Percentiles rank a stretch among this genome's conserved stretches.
Conservation (phyloP, 2,113 vertebrate genomes). For the Helogale parvula region DNA sequence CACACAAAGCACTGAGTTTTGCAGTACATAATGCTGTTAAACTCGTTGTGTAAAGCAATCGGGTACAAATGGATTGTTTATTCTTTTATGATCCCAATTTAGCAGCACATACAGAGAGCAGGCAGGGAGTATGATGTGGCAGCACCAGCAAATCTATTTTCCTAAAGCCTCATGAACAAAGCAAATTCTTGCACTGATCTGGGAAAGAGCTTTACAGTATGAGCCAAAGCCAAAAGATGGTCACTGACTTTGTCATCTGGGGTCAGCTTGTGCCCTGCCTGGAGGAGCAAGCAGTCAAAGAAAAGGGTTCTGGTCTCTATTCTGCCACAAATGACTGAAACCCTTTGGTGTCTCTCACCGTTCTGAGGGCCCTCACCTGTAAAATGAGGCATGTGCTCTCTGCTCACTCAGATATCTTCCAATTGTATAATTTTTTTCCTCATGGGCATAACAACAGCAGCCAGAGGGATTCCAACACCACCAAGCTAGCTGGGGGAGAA, state of each 20-base stretch:
- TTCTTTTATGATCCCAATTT: neutral
- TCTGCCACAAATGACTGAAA: neutral
- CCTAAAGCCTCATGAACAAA: neutral
- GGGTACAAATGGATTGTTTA: neutral
- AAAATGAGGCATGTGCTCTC: neutral
- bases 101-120: neutral
- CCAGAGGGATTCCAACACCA: constrained; percentile 3
- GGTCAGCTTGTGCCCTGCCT: neutral
- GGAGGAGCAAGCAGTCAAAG: neutral
- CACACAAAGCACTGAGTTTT: neutral
- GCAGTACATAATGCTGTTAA: neutral
- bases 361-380: neutral
- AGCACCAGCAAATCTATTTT: constrained; percentile 36
- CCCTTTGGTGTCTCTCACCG: neutral
- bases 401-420: neutral
- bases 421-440: neutral
- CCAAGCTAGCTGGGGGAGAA: neutral
- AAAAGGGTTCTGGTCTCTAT: neutral
- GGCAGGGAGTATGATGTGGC: neutral
- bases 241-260: neutral
- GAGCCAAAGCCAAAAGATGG: neutral
- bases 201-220: neutral
- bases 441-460: neutral
- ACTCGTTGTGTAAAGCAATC: neutral
- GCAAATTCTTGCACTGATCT: neutral